These are phyloP conservation scores for Bolborhynchus lineola DNA, from an alignment of 2,113 vertebrate species.

Conservation along the genomic window DNA sequence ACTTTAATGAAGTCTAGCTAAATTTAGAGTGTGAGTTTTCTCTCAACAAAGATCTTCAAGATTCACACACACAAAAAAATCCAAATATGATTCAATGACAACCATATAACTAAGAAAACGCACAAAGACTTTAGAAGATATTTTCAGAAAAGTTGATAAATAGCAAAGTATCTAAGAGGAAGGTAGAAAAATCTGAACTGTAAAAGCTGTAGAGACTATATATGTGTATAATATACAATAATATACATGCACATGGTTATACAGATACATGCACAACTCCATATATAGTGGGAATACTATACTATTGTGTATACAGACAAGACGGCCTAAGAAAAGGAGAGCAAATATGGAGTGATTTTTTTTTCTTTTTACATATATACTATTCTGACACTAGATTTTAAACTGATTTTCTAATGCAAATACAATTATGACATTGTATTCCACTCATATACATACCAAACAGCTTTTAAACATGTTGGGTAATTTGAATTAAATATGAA, in stretches of 20 bases:
- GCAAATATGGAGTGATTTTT: not conserved
- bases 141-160: not conserved
- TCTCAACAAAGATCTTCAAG: not conserved
- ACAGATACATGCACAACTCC: not conserved
- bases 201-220: not conserved
- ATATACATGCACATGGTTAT: not conserved
- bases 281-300: not conserved
- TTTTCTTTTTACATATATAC: not conserved
- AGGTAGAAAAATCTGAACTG: not conserved
- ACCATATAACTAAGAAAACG: not conserved
- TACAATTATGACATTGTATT: not conserved
- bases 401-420: not conserved
- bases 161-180: not conserved
- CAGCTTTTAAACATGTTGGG: not conserved
- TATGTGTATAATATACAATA: not conserved
- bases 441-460: not conserved
- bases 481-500: not conserved
- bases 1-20: not conserved
- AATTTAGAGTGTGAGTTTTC: not conserved
- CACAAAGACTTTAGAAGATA: not conserved
- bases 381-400: not conserved
- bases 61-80: not conserved
- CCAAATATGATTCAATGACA: not conserved
- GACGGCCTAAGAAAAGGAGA: accelerated
- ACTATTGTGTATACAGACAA: not conserved